Percentiles rank a stretch among this genome's conserved stretches.
Conservation (phyloP, 2,888 invertebrate species). For the Troides oblongomaculatus region DNA sequence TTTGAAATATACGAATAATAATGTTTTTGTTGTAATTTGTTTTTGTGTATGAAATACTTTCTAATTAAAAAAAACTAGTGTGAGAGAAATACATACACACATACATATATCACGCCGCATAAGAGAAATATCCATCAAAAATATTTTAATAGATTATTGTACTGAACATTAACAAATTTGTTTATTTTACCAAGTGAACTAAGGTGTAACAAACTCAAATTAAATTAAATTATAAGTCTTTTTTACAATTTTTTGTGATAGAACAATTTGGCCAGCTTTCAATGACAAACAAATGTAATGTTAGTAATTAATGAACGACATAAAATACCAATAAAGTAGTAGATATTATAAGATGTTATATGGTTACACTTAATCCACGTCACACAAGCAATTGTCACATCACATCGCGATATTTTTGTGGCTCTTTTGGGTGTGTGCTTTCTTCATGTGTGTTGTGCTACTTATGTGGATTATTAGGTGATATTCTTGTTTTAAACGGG, state of each 20-base stretch:
- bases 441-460: slow-evolving; percentile 79
- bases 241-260: background rate
- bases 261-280: background rate
- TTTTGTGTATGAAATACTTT: too few relatives aligned
- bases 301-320: background rate
- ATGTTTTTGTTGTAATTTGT: too few relatives aligned
- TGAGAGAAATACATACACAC: too few relatives aligned
- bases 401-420: slow-evolving; percentile 79
- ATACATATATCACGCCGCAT: too few relatives aligned
- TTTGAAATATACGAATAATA: too few relatives aligned
- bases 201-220: too few relatives aligned
- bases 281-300: background rate
- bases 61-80: too few relatives aligned
- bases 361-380: slow-evolving; percentile 73
- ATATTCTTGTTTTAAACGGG: slow-evolving; percentile 74
- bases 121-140: too few relatives aligned
- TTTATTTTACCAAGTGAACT: too few relatives aligned
- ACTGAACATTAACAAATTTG: too few relatives aligned
- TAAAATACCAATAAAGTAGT: slow-evolving; percentile 16
- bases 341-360: slow-evolving; percentile 22
- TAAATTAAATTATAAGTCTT: background rate
- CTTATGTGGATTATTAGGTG: slow-evolving; percentile 80
- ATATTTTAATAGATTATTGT: too few relatives aligned
- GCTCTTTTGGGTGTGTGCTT: slow-evolving; percentile 79
- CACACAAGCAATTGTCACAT: slow-evolving; percentile 78